These are phyloP conservation scores for Pipistrellus kuhlii DNA, from an alignment of 2,797 vertebrate genomes.

Conservation along the genomic window DNA sequence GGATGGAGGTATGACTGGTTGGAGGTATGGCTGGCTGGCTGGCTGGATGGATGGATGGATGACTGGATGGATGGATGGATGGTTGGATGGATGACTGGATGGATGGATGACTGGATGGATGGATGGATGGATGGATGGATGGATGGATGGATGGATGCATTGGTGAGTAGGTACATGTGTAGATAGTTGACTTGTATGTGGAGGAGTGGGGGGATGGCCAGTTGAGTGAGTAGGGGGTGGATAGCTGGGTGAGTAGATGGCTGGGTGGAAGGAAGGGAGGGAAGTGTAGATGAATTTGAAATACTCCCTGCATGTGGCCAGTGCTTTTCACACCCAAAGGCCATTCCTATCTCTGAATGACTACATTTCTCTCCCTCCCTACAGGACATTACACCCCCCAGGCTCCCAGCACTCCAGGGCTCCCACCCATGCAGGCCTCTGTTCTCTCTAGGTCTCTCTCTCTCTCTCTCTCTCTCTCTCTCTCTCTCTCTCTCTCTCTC, in stretches of 20 bases:
- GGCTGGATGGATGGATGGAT: no score
- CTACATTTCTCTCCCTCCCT: background rate
- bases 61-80: no score
- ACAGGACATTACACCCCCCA: accelerated
- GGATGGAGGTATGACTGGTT: no score
- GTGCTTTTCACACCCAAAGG: background rate
- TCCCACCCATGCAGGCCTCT: background rate
- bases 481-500: background rate
- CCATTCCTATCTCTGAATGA: background rate
- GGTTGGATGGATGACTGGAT: no score
- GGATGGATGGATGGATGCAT: background rate
- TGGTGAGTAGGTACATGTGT: background rate
- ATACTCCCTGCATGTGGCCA: background rate
- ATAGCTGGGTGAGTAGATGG: background rate
- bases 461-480: background rate
- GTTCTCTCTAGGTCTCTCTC: background rate
- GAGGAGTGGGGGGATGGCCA: background rate
- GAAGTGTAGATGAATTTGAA: background rate
- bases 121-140: background rate
- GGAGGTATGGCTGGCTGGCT: no score
- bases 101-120: no score
- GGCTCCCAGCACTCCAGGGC: background rate
- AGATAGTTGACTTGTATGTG: no score
- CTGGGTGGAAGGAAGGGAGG: background rate
- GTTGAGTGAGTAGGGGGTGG: background rate